Conservation (phyloP, 2,888 invertebrate species). For the Acleris cristana region DNA sequence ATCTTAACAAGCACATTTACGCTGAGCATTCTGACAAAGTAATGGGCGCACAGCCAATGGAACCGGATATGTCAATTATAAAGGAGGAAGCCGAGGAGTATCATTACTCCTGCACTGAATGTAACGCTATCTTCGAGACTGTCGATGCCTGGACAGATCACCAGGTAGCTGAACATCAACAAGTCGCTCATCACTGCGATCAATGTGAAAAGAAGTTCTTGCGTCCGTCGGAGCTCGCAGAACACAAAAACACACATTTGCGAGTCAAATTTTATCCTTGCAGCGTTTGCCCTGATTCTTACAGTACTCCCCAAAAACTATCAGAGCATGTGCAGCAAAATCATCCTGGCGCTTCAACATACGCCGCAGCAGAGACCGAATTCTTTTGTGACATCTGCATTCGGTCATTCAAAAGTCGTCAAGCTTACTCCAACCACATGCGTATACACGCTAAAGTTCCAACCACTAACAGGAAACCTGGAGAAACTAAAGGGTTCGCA, state of each 20-base stretch:
- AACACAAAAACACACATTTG: constrained; percentile 87
- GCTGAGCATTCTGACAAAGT: constrained; percentile 81
- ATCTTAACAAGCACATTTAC: constrained; percentile 84
- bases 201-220: constrained; percentile 86
- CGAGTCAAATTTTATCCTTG: constrained; percentile 87
- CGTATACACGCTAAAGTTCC: constrained; percentile 80
- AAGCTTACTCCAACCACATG: constrained; percentile 82
- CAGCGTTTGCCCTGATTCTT: constrained; percentile 83
- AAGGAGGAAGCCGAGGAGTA: constrained; percentile 81
- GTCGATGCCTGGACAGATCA: constrained; percentile 84
- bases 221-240: constrained; percentile 84
- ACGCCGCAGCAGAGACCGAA: constrained; percentile 59
- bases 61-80: constrained; percentile 74
- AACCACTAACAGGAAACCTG: constrained; percentile 76
- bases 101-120: constrained; percentile 85
- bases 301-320: constrained; percentile 85
- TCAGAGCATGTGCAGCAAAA: constrained; percentile 81
- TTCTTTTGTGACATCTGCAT: constrained; percentile 85
- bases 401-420: constrained; percentile 83
- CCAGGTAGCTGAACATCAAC: constrained; percentile 81
- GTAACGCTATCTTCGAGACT: constrained; percentile 83
- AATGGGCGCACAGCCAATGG: constrained; percentile 56
- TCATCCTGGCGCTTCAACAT: constrained; percentile 70
- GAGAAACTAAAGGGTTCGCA: constrained; percentile 66
- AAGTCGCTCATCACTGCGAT: constrained; percentile 82